A percentile compares a stretch with the other conserved stretches of the same genome.
phyloP scores from a whole-genome alignment of 2,113 vertebrate species.

The Andinoacara biseriatus region DNA sequence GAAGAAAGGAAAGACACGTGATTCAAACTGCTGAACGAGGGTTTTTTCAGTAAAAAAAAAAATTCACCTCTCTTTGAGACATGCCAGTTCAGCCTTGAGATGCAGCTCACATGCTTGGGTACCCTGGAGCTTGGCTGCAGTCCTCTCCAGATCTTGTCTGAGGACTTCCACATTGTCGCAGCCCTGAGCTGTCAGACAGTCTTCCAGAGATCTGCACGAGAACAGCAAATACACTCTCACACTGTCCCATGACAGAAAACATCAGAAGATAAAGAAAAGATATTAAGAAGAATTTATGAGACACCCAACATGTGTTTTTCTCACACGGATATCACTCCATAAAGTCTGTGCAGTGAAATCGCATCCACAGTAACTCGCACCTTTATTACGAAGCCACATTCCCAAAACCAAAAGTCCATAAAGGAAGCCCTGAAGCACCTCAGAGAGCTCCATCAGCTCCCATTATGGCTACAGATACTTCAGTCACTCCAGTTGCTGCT shows the following conservation, averaged over 20 bases:
- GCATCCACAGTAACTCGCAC: not conserved
- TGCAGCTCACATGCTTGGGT: slow-evolving; percentile 82
- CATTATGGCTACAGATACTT: not conserved
- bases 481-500: not conserved
- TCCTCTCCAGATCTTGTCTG: slow-evolving; percentile 77
- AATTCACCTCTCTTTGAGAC: slow-evolving; percentile 86
- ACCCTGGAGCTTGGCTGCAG: slow-evolving; percentile 75
- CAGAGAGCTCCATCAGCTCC: not conserved
- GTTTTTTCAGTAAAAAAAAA: too few relatives aligned
- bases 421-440: too few relatives aligned
- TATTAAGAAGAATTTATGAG: not conserved
- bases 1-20: not conserved
- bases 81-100: slow-evolving; percentile 83
- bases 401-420: not conserved
- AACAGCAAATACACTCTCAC: not conserved
- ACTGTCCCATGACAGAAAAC: not conserved
- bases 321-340: not conserved
- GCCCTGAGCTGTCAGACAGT: slow-evolving; percentile 71
- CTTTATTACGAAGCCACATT: not conserved
- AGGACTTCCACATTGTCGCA: slow-evolving; percentile 59
- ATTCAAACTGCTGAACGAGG: too few relatives aligned
- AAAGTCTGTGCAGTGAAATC: not conserved
- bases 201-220: slow-evolving; percentile 81
- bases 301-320: not conserved
- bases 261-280: not conserved